Evolutionary conservation across 2,888 invertebrate genomes (phyloP).

Genomic region (Idaea dimidiata): DNA sequence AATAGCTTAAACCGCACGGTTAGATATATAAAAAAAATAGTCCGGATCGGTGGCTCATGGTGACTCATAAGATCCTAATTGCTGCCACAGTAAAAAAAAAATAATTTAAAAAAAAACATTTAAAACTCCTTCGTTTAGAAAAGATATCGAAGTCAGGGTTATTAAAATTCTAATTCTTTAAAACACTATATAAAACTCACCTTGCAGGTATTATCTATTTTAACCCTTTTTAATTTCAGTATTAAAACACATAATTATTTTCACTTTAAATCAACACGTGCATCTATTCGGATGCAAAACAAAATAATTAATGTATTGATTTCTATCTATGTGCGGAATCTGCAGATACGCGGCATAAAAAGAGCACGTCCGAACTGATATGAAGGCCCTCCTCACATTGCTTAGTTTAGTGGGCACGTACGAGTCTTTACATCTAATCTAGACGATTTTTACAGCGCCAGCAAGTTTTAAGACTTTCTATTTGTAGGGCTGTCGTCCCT

Average conservation of each 20-base stretch:
- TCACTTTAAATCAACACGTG: slow-evolving; percentile 3
- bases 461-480: too few relatives aligned
- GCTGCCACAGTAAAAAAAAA: too few relatives aligned
- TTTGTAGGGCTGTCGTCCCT: too few relatives aligned
- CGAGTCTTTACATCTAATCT: neutral
- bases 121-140: too few relatives aligned
- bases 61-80: too few relatives aligned
- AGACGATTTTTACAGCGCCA: too few relatives aligned
- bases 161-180: too few relatives aligned
- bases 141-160: too few relatives aligned
- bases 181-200: neutral
- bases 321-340: neutral
- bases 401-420: neutral
- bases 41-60: too few relatives aligned
- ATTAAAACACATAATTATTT: slow-evolving; percentile 3
- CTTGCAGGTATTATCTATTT: slow-evolving; percentile 5
- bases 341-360: neutral
- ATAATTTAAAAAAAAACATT: too few relatives aligned
- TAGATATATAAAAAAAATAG: too few relatives aligned
- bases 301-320: neutral
- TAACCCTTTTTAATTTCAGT: slow-evolving; percentile 13
- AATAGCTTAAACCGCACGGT: too few relatives aligned
- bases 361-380: neutral
- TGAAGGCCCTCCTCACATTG: neutral
- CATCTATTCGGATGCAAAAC: neutral